phyloP scores from a whole-genome alignment of 2,888 invertebrate genomes.

The Pediacus dermestoides region DNA sequence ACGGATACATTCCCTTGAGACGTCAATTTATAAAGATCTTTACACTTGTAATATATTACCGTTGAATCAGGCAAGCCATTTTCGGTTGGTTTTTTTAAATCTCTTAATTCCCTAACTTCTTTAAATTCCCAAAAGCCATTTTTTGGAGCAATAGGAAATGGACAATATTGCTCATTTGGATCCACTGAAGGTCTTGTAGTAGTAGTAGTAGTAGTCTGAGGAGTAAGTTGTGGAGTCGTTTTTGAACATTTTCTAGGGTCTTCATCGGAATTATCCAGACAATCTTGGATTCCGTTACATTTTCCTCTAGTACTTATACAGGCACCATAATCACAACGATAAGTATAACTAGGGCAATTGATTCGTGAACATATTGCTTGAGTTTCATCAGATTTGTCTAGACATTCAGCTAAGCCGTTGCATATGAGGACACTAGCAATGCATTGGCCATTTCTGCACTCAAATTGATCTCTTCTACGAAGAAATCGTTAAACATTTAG shows the following conservation, averaged over 20 bases:
- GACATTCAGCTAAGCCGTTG: conserved; percentile 36
- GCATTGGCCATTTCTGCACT: conserved; percentile 32
- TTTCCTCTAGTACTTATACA: conserved; percentile 47
- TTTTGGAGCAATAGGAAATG: conserved; percentile 31
- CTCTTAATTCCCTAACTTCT: too few relatives aligned
- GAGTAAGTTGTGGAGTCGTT: conserved; percentile 2
- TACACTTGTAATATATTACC: conserved; percentile 27
- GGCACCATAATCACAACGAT: conserved; percentile 39
- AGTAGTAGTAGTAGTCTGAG: conserved; percentile 5
- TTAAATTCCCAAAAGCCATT: conserved; percentile 31
- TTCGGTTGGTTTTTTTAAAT: conserved; percentile 17
- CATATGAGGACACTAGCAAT: conserved; percentile 32
- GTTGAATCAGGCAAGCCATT: conserved; percentile 20
- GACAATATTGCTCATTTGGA: conserved; percentile 14
- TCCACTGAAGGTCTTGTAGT: conserved; percentile 7
- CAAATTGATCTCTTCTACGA: conserved; percentile 31
- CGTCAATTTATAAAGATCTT: conserved; percentile 21
- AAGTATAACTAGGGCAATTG: conserved; percentile 32
- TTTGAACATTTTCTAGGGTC: conserved; percentile 16
- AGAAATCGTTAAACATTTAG: not conserved
- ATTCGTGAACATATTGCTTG: conserved; percentile 28
- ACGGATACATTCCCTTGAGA: not conserved
- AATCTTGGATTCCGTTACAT: conserved; percentile 54
- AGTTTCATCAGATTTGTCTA: conserved; percentile 39
- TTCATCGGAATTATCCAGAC: conserved; percentile 55